Conservation (phyloP, 2,797 vertebrate genomes). For the Coracias cyanogaster region DNA sequence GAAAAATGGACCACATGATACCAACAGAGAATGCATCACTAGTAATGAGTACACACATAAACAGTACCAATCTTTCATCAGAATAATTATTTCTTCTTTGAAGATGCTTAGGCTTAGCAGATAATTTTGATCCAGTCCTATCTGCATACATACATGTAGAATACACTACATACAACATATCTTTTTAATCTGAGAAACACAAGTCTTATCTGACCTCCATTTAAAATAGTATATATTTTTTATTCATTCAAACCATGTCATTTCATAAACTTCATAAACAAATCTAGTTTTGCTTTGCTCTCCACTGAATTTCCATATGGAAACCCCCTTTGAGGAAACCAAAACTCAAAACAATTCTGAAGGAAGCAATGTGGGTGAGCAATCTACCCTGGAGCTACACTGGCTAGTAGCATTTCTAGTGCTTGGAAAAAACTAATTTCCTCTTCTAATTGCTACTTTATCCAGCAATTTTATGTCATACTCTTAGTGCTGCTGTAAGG, state of each 20-base stretch:
- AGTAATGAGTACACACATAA: background rate
- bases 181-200: background rate
- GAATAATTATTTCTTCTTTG: background rate
- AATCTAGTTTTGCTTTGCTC: background rate
- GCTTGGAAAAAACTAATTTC: conserved; percentile 76
- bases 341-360: conserved; percentile 75
- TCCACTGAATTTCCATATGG: conserved; percentile 67
- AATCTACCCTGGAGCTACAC: conserved; percentile 75
- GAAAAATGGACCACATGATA: background rate
- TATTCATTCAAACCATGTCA: background rate
- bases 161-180: background rate
- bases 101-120: background rate
- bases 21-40: background rate
- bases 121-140: background rate
- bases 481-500: conserved; percentile 18
- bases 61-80: background rate
- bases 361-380: conserved; percentile 76
- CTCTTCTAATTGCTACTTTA: conserved; percentile 75
- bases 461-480: conserved; percentile 65
- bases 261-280: background rate
- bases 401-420: conserved; percentile 69
- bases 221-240: background rate
- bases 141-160: background rate
- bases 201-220: background rate
- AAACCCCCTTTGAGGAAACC: conserved; percentile 67